Conservation (phyloP, 2,797 vertebrate species). For the Pseudochirops cupreus region DNA sequence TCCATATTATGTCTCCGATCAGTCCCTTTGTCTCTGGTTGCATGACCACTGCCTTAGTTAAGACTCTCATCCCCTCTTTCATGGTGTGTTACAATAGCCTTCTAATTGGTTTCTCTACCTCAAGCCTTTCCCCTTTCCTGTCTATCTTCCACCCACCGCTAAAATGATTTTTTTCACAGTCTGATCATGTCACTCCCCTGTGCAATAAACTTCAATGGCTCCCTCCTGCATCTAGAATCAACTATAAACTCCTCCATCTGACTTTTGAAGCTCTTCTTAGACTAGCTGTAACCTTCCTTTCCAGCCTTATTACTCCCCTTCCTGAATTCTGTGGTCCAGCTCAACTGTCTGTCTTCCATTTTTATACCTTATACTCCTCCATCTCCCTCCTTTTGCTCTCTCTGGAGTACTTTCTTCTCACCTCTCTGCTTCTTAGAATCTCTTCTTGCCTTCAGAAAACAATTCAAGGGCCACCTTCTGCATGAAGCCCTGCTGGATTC, state of each 20-base stretch:
- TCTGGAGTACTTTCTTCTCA: background rate
- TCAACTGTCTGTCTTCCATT: background rate
- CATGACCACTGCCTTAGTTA: background rate
- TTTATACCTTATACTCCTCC: background rate
- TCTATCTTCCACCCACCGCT: background rate
- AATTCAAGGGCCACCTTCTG: background rate
- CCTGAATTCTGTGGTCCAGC: background rate
- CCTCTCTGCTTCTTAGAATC: background rate
- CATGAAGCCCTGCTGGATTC: background rate
- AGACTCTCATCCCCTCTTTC: background rate
- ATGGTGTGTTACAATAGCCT: background rate
- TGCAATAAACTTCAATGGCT: background rate
- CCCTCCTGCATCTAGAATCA: background rate
- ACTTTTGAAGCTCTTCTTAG: background rate
- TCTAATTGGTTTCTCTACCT: background rate
- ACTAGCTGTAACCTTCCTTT: background rate
- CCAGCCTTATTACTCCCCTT: background rate
- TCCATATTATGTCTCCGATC: background rate
- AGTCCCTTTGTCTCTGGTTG: background rate
- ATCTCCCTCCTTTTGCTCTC: background rate
- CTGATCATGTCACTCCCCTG: background rate
- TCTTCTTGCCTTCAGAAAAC: background rate
- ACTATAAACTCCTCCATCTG: background rate
- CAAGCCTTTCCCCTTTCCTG: background rate
- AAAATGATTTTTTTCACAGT: background rate